Evolutionary conservation across 2,888 invertebrate genomes (phyloP).

Genomic region (Diaperis boleti): DNA sequence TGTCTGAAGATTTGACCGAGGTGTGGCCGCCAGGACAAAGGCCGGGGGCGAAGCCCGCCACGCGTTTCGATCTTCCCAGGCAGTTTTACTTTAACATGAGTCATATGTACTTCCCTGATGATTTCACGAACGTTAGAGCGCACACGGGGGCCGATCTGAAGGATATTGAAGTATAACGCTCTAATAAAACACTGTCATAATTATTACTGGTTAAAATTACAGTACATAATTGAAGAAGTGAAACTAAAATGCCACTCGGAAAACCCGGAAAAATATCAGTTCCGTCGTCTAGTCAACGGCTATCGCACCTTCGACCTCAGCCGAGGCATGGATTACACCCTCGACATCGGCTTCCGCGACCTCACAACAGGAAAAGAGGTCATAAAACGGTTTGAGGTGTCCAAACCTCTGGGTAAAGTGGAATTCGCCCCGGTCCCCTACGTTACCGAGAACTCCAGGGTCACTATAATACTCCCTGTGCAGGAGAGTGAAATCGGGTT

Average conservation of each 20-base stretch:
- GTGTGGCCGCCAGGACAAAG: conserved; percentile 84
- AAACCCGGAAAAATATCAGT: conserved; percentile 69
- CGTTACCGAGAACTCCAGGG: conserved; percentile 91
- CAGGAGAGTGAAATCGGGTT: conserved; percentile 70
- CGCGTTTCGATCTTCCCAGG: conserved; percentile 84
- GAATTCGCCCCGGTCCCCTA: conserved; percentile 94
- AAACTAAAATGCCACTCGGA: conserved; percentile 67
- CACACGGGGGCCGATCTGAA: conserved; percentile 75
- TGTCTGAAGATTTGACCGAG: conserved; percentile 57
- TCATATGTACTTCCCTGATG: conserved; percentile 85
- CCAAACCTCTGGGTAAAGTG: conserved; percentile 87
- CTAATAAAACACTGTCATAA: too few relatives aligned
- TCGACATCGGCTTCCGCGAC: conserved; percentile 77
- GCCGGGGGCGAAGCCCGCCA: conserved; percentile 74
- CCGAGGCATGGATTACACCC: conserved; percentile 86
- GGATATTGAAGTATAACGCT: conserved; percentile 74
- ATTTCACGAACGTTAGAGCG: conserved; percentile 77
- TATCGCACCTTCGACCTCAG: conserved; percentile 85
- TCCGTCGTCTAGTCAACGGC: conserved; percentile 74
- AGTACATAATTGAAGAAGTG: conserved; percentile 64
- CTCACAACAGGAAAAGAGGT: conserved; percentile 64
- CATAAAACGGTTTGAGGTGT: conserved; percentile 78
- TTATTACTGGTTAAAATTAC: conserved; percentile 20
- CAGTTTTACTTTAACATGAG: conserved; percentile 90
- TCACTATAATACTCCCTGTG: conserved; percentile 82